Conservation (phyloP, 2,113 vertebrate species). For the Orientallactaga bullata region DNA sequence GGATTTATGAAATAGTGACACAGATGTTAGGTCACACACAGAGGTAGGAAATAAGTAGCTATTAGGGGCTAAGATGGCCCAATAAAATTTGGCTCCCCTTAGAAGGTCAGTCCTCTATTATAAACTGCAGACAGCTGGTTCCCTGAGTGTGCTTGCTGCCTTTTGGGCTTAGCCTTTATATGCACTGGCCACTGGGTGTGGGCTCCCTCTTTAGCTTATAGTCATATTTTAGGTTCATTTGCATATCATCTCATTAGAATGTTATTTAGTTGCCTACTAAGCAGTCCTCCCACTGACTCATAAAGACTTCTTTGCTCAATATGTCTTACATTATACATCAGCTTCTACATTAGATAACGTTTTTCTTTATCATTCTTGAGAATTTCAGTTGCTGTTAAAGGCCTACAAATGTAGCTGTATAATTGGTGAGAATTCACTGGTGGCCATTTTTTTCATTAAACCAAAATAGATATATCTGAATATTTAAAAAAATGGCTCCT, state of each 20-base stretch:
- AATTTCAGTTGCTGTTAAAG: not conserved
- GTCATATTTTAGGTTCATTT: not conserved
- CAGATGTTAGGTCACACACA: no score
- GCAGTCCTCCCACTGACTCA: not conserved
- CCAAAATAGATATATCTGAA: not conserved
- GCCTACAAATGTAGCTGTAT: not conserved
- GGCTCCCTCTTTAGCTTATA: not conserved
- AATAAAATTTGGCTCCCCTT: no score
- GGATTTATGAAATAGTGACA: no score
- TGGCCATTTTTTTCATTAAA: not conserved
- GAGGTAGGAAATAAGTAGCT: no score
- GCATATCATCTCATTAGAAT: not conserved
- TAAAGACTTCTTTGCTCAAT: not conserved
- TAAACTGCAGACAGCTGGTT: not conserved
- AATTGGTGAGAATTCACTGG: not conserved
- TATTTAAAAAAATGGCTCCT: not conserved
- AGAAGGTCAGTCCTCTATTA: not conserved
- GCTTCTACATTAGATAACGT: not conserved
- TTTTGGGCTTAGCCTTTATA: not conserved
- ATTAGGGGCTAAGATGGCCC: no score
- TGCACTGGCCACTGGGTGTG: not conserved
- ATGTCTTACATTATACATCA: no score
- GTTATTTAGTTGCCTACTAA: not conserved
- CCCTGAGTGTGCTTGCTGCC: not conserved
- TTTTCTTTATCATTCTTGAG: not conserved